phyloP scores from a whole-genome alignment of 2,113 vertebrate genomes.

The Thryonomys swinderianus region DNA sequence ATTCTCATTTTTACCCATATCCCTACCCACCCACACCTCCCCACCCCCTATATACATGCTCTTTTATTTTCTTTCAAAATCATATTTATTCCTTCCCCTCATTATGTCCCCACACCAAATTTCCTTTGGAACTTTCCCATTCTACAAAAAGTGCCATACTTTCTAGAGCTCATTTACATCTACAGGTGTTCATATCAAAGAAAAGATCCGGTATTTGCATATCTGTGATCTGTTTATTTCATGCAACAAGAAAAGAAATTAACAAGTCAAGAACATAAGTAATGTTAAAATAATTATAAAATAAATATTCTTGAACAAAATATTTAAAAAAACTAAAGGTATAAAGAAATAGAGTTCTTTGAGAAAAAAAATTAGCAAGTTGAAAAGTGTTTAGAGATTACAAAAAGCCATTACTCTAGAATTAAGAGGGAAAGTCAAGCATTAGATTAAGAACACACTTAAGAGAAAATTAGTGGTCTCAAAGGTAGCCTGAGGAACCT shows the following conservation, averaged over 20 bases:
- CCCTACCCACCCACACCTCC: no score
- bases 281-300: constrained; percentile 22
- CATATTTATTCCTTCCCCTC: no score
- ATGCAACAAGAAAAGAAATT: neutral
- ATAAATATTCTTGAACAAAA: neutral
- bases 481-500: neutral
- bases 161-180: no score
- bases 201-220: no score
- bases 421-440: neutral
- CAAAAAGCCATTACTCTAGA: neutral
- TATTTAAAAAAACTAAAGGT: neutral
- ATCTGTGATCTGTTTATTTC: no score
- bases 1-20: no score
- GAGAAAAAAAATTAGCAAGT: neutral
- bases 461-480: neutral
- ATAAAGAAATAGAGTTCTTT: neutral
- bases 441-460: neutral
- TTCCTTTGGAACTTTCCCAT: no score
- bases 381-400: neutral
- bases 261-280: neutral
- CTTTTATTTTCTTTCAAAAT: no score
- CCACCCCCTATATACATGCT: no score
- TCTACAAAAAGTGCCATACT: no score
- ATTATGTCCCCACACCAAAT: no score
- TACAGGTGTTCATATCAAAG: no score